These are phyloP conservation scores for Trissolcus basalis DNA, from an alignment of 1,140 invertebrate species.

Conservation along the genomic window DNA sequence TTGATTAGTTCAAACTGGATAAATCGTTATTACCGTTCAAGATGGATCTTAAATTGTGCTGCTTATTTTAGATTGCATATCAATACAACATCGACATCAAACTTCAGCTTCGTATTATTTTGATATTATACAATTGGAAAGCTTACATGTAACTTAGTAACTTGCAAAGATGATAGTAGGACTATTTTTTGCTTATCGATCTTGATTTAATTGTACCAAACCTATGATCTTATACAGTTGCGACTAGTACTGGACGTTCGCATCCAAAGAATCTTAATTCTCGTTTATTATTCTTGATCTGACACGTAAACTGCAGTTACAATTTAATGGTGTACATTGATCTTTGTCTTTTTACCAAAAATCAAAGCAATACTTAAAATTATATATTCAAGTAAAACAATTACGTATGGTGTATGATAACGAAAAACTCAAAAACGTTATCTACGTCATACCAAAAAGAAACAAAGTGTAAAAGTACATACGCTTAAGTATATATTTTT, in stretches of 20 bases:
- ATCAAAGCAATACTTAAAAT: conserved; percentile 33
- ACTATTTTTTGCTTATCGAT: conserved; percentile 42
- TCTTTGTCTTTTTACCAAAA: conserved; percentile 25
- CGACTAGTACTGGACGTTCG: conserved; percentile 54
- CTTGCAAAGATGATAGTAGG: conserved; percentile 47
- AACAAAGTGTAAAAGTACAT: conserved; percentile 38
- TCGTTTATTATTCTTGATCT: conserved; percentile 16
- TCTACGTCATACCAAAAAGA: conserved; percentile 7
- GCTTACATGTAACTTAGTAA: conserved; percentile 68
- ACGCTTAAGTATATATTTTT: conserved; percentile 37
- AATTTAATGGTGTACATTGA: conserved; percentile 38
- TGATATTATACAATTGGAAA: conserved; percentile 17
- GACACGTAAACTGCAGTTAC: conserved; percentile 44
- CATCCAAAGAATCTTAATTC: conserved; percentile 27
- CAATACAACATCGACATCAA: conserved; percentile 26
- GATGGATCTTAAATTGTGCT: conserved; percentile 10
- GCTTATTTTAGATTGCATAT: conserved; percentile 8
- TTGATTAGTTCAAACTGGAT: conserved; percentile 62
- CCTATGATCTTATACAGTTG: conserved; percentile 43
- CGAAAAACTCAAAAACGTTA: too few relatives aligned
- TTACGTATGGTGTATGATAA: conserved; percentile 7
- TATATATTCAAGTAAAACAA: conserved; percentile 28
- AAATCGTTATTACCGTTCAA: conserved; percentile 61
- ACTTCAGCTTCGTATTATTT: conserved; percentile 11
- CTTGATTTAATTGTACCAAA: conserved; percentile 27